Base-by-base conservation (phyloP, 2,113 vertebrate genomes). In the Oreochromis niloticus region DNA sequence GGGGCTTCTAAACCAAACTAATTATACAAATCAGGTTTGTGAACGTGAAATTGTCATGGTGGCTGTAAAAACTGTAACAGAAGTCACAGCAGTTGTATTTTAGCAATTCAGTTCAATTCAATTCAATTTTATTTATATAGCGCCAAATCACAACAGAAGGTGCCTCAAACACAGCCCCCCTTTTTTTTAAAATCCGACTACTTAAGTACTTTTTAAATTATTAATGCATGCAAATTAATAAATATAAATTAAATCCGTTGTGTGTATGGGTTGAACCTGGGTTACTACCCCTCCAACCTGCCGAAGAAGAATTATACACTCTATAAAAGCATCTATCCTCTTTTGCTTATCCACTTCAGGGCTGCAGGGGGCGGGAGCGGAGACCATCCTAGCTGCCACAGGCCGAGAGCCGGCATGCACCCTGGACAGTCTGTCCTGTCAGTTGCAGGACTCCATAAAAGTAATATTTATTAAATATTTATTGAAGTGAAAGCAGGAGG, bases 11-110 rank as follows among this genome's bases (percentile, higher is more conserved):
- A 71, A 71, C 36, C 19, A 39, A 41, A 41, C 63, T 22, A 68
- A 41, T 32, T 66, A 39, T 39, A 39, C 2, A 0, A 36, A 63
- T 63, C 22, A 41, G 19, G 19, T 24, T 43, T 43, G 7, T 2
- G 66, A 13, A 71, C 0, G 7, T n/a, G 12, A 24, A 73, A 16
- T 24, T 41, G 19, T 41, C 19, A 0, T 14, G 7, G 36, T 8
- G 34, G 34, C 63, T 41, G 10, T 68, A 68, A 41, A 22, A 68
- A 39, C 63, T 68, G 63, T 0, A 41, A 68, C 63, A 41, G 3
- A 24, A 0, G 63, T 41, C 19, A 39, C 63, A 22, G 36, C 11
- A 2, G 1, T 0, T 43, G n/a, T 43, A 16, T 71, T 71, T 43
- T 16, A 71, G 39, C 24, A 24, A 24, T 24, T 24, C 24, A 24